Evolutionary conservation across 2,888 invertebrate genomes (phyloP).

Genomic region (Tipula lateralis): DNA sequence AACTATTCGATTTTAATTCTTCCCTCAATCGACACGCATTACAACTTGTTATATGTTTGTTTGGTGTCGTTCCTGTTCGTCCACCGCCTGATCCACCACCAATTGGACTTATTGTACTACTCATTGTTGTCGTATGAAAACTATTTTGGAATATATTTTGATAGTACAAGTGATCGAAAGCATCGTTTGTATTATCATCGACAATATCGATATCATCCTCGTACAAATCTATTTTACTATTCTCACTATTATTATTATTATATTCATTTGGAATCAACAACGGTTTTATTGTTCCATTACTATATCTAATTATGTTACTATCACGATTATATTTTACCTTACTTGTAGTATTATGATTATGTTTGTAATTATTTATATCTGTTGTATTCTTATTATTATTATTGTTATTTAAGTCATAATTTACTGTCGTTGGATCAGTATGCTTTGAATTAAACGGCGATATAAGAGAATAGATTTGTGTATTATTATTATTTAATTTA

Average conservation of each 20-base stretch:
- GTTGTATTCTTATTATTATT: not conserved
- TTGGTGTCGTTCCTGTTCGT: too few relatives aligned
- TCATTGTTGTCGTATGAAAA: not conserved
- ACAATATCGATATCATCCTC: not conserved
- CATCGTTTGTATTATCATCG: not conserved
- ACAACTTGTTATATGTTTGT: constrained; percentile 44
- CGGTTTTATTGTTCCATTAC: not conserved
- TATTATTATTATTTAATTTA: not conserved
- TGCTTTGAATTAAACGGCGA: not conserved
- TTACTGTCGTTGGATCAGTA: not conserved
- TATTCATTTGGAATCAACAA: not conserved
- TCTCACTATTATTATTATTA: not conserved
- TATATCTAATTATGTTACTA: constrained; percentile 11
- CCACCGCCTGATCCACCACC: not conserved
- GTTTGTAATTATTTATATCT: not conserved
- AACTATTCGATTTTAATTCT: constrained; percentile 56
- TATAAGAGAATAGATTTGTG: not conserved
- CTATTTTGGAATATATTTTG: not conserved
- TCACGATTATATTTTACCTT: constrained; percentile 1
- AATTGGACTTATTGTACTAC: not conserved
- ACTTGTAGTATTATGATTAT: not conserved
- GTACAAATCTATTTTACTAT: not conserved
- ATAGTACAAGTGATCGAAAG: not conserved
- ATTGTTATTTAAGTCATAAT: not conserved
- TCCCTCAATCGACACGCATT: constrained; percentile 55